phyloP scores from a whole-genome alignment of 2,888 invertebrate genomes.

The Zhuqinia jingwanae region DNA sequence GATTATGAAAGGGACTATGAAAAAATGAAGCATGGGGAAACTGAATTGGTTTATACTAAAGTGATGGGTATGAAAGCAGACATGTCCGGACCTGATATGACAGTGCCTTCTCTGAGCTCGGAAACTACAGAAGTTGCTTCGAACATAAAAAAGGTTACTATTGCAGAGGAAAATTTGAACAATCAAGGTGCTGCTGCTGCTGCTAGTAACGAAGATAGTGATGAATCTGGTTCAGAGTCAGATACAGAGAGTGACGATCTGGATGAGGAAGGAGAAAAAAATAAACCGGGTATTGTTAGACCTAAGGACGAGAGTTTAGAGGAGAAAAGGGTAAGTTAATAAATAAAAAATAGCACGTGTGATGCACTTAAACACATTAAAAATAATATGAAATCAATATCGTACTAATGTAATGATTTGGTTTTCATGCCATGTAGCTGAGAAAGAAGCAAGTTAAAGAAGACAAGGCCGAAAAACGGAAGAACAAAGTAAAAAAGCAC shows the following conservation, averaged over 20 bases:
- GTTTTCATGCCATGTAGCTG: conserved; percentile 82
- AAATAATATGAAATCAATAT: too few relatives aligned
- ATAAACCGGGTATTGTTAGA: conserved; percentile 79
- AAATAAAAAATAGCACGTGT: too few relatives aligned
- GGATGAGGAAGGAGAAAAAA: conserved; percentile 80
- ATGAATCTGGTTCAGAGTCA: conserved; percentile 58
- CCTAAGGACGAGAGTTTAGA: conserved; percentile 82
- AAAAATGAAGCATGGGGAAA: conserved; percentile 88
- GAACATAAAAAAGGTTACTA: conserved; percentile 20
- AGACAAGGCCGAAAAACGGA: conserved; percentile 92
- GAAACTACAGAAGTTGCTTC: not conserved
- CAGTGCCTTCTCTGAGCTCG: not conserved
- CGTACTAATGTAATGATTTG: too few relatives aligned
- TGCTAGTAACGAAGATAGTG: conserved; percentile 61
- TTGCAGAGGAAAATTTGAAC: conserved; percentile 69
- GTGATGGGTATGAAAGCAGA: conserved; percentile 92
- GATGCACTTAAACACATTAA: too few relatives aligned
- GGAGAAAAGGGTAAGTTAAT: conserved; percentile 81
- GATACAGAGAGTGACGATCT: conserved; percentile 44
- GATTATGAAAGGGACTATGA: conserved; percentile 93
- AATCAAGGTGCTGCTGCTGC: conserved; percentile 63
- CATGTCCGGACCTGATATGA: conserved; percentile 87
- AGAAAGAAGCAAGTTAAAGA: conserved; percentile 95
- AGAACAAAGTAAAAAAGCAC: conserved; percentile 95
- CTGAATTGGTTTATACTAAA: conserved; percentile 91